Conservation (phyloP, 1,140 invertebrate species). For the Dendroctonus valens region DNA sequence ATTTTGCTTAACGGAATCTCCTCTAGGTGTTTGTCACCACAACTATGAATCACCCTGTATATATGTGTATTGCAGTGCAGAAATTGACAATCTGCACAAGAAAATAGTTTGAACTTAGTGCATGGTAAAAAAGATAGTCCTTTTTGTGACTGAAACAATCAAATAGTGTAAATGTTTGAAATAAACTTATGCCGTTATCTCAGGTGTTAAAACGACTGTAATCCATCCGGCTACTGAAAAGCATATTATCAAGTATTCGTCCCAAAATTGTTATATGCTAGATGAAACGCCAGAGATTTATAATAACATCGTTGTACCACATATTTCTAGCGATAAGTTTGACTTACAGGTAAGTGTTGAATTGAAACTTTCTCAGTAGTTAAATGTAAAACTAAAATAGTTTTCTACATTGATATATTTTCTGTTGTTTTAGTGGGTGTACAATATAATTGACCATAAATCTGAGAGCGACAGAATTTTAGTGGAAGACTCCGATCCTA, state of each 20-base stretch:
- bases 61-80: no score
- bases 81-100: no score
- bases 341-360: constrained; percentile 66
- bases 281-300: constrained; percentile 86
- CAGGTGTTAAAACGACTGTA: constrained; percentile 62
- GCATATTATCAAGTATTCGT: constrained; percentile 83
- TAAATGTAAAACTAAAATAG: not conserved
- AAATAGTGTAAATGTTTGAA: no score
- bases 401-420: constrained; percentile 6
- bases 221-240: constrained; percentile 92
- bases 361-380: not conserved
- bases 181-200: constrained; percentile 18
- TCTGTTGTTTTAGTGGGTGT: constrained; percentile 80
- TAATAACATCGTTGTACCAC: constrained; percentile 72
- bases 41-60: no score
- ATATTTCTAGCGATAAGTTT: constrained; percentile 69
- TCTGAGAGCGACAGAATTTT: constrained; percentile 85
- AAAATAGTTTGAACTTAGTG: no score
- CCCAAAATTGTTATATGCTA: constrained; percentile 71
- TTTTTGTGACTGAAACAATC: no score
- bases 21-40: no score
- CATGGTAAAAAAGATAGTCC: no score
- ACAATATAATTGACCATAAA: constrained; percentile 91
- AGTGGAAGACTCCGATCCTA: constrained; percentile 76
- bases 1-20: no score